Evolutionary conservation across 1,140 invertebrate species (phyloP).

Genomic region (Pectinophora gossypiella): DNA sequence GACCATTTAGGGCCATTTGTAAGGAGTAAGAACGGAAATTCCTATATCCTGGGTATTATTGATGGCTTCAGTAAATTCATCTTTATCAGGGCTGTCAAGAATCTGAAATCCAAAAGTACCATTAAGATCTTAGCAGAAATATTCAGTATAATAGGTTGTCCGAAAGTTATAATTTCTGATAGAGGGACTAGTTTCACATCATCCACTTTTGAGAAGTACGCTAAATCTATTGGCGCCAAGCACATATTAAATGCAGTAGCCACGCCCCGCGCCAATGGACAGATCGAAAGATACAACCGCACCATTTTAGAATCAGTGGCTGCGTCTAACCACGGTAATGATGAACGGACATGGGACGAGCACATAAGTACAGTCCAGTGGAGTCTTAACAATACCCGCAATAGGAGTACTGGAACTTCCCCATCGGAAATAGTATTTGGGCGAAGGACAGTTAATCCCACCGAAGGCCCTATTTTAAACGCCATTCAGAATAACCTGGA

Average conservation of each 20-base stretch:
- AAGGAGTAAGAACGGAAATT: constrained; percentile 15
- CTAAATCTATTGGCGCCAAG: neutral
- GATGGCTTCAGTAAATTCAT: neutral
- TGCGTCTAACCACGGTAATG: neutral
- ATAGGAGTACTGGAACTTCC: neutral
- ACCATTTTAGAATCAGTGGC: neutral
- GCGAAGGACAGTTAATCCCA: neutral
- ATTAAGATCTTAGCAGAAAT: neutral
- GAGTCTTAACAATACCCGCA: neutral
- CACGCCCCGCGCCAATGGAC: neutral
- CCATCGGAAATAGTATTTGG: neutral
- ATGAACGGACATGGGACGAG: neutral
- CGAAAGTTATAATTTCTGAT: neutral
- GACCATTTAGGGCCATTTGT: constrained; percentile 23
- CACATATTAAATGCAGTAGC: neutral
- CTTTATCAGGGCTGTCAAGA: neutral
- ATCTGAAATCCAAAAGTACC: neutral
- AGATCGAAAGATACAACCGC: neutral
- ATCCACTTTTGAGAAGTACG: neutral
- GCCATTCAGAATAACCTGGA: no score
- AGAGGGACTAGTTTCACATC: neutral
- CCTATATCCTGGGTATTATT: constrained; percentile 19
- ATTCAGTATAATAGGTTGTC: neutral
- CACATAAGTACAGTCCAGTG: neutral
- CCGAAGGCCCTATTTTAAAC: no score